These are phyloP conservation scores for Scrobipalpa costella DNA, from an alignment of 2,888 invertebrate species.

Conservation along the genomic window DNA sequence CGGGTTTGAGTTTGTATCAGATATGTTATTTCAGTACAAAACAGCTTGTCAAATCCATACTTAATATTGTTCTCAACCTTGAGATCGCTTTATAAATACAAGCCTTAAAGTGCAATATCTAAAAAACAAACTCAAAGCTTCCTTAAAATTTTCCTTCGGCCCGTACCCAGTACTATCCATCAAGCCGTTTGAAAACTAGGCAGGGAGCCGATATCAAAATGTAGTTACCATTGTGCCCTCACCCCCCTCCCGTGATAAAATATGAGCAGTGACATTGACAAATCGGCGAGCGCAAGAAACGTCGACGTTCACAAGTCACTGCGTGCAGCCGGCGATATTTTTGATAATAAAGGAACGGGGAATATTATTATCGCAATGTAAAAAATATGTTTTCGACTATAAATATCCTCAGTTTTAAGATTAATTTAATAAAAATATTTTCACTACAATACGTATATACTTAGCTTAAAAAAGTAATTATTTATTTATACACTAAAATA, in stretches of 20 bases:
- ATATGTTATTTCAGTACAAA: no score
- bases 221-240: conserved; percentile 75
- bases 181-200: conserved; percentile 67
- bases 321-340: conserved; percentile 24
- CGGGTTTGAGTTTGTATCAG: no score
- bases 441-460: no score
- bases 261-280: conserved; percentile 76
- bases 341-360: conserved; percentile 27
- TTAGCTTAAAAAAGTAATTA: no score
- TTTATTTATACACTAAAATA: no score
- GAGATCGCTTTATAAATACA: no score
- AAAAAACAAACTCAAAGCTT: background rate
- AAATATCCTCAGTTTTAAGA: no score
- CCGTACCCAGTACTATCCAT: conserved; percentile 56
- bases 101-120: background rate
- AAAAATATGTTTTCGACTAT: no score
- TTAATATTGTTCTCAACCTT: no score
- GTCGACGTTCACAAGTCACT: conserved; percentile 33
- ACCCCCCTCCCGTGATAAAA: conserved; percentile 69
- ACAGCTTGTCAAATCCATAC: no score
- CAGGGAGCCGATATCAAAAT: conserved; percentile 69
- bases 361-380: no score
- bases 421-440: no score
- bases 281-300: conserved; percentile 56
- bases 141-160: background rate